These are phyloP conservation scores for Notarius lentiginosus DNA, from an alignment of 2,113 vertebrate species.

Conservation along the genomic window DNA sequence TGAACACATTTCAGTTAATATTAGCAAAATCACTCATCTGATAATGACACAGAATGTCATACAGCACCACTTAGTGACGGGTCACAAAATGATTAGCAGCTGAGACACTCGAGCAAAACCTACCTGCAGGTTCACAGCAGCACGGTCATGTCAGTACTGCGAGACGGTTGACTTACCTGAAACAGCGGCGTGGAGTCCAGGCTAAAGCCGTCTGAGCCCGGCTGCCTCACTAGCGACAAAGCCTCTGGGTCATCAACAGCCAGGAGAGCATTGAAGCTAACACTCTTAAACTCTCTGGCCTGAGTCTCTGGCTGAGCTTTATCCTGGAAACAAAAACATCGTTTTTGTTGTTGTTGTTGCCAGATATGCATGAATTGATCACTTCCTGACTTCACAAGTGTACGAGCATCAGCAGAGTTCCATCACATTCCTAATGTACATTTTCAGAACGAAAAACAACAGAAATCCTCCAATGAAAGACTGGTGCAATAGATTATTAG, in stretches of 20 bases:
- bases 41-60: neutral
- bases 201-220: conserved; percentile 54
- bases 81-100: neutral
- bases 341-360: neutral
- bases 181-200: conserved; percentile 51
- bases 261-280: conserved; percentile 49
- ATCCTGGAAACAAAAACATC: conserved; percentile 36
- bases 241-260: conserved; percentile 55
- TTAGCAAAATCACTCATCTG: neutral
- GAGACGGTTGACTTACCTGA: conserved; percentile 27
- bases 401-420: neutral
- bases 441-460: neutral
- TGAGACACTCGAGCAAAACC: neutral
- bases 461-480: neutral
- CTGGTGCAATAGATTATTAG: neutral
- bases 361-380: neutral
- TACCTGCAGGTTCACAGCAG: neutral
- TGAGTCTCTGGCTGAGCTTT: conserved; percentile 58
- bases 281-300: conserved; percentile 43
- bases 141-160: neutral
- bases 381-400: neutral
- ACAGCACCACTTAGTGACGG: neutral
- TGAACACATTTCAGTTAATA: no score
- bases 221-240: conserved; percentile 47
- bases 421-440: neutral